Percentiles rank a stretch among this genome's conserved stretches.
Conservation (phyloP, 1,140 invertebrate genomes). For the Solenopsis fugax region DNA sequence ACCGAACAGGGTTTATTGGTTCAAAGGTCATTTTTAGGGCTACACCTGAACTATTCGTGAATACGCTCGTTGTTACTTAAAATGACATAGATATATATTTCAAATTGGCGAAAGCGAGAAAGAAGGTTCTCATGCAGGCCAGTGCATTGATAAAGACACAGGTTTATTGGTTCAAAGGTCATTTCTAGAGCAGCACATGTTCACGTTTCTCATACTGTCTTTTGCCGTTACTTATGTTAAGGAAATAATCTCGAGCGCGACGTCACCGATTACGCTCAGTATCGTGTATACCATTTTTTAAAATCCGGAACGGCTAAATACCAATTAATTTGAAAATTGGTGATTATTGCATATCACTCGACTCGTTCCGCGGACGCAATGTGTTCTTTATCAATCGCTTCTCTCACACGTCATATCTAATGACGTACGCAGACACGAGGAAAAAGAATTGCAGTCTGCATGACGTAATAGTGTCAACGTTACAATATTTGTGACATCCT, state of each 20-base stretch:
- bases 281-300: neutral
- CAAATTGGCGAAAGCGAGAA: too few relatives aligned
- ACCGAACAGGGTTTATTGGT: neutral
- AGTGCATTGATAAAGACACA: too few relatives aligned
- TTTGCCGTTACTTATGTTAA: neutral
- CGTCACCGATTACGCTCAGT: neutral
- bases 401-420: neutral
- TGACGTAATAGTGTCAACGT: neutral
- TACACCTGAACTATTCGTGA: neutral
- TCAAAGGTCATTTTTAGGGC: constrained; percentile 4
- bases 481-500: neutral
- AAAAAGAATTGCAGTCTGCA: neutral
- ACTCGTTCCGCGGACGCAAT: too few relatives aligned
- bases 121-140: too few relatives aligned
- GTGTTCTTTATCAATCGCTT: neutral
- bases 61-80: too few relatives aligned
- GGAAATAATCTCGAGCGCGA: neutral
- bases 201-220: too few relatives aligned
- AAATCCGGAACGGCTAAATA: neutral
- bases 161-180: too few relatives aligned
- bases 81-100: too few relatives aligned
- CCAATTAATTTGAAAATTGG: neutral
- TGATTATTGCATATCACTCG: neutral
- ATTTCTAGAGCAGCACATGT: too few relatives aligned
- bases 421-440: neutral